Evolutionary conservation across 2,888 invertebrate genomes (phyloP).

Genomic region (Ennomos quercinarius): DNA sequence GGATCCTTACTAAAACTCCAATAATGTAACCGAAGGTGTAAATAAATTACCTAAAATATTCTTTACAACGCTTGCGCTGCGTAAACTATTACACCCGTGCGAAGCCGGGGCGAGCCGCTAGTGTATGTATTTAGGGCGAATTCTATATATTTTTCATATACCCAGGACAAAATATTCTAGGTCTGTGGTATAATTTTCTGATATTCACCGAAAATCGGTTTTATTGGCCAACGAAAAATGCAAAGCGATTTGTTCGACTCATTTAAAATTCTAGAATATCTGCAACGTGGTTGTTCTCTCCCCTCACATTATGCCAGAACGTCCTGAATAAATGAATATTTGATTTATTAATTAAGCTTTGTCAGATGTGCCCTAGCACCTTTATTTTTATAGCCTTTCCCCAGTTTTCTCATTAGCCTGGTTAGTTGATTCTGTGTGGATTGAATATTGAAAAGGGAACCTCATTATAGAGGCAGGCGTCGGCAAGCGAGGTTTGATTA

Average conservation of each 20-base stretch:
- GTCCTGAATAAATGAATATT: constrained; percentile 77
- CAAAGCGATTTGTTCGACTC: constrained; percentile 10
- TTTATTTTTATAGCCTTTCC: constrained; percentile 44
- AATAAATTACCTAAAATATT: no score
- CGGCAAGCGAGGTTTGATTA: constrained; percentile 21
- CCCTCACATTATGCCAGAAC: constrained; percentile 54
- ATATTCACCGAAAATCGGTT: constrained; percentile 12
- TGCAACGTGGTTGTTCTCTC: constrained; percentile 38
- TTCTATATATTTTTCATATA: no score
- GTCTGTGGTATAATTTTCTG: no score
- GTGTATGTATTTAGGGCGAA: no score
- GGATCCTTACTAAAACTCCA: no score
- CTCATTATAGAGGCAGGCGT: constrained; percentile 17
- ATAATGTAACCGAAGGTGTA: no score
- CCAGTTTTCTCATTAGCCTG: constrained; percentile 31
- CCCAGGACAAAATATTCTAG: no score
- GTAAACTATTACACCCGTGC: no score
- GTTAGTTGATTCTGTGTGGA: constrained; percentile 30
- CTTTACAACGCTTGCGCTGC: no score
- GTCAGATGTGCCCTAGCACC: constrained; percentile 48
- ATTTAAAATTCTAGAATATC: constrained; percentile 37
- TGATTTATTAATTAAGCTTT: constrained; percentile 75
- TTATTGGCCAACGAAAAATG: constrained; percentile 9
- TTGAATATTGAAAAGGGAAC: constrained; percentile 34
- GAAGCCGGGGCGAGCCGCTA: no score